Evolutionary conservation across 2,888 invertebrate genomes (phyloP).

Genomic region (Diplolepis rosae): DNA sequence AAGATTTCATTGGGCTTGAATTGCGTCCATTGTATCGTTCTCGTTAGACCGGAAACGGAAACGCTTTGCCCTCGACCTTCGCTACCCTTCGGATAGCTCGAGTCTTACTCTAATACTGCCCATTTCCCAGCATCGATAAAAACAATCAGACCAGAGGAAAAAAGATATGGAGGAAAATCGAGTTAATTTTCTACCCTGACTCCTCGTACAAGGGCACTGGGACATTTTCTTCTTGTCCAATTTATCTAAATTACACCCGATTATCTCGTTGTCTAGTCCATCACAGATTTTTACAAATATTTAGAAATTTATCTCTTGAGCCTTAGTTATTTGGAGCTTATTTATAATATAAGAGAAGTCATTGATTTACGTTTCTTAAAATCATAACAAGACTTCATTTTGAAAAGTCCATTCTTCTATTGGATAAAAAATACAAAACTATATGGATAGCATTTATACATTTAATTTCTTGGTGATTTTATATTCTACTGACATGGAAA

Average conservation of each 20-base stretch:
- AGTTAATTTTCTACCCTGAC: conserved; percentile 61
- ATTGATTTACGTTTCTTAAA: no score
- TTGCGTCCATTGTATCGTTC: conserved; percentile 23
- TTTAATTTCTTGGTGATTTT: no score
- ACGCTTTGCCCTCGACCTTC: conserved; percentile 28
- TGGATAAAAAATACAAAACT: no score
- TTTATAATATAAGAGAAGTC: no score
- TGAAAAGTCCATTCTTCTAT: no score
- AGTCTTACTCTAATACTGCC: neutral
- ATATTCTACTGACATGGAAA: no score
- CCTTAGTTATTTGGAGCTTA: no score
- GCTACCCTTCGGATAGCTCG: conserved; percentile 1
- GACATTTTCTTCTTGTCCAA: conserved; percentile 46
- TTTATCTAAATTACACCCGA: neutral
- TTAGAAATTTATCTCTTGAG: no score
- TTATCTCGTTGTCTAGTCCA: no score
- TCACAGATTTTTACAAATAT: no score
- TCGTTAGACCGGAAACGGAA: conserved; percentile 26
- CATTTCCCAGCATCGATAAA: conserved; percentile 6
- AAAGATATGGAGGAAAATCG: conserved; percentile 53
- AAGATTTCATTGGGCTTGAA: conserved; percentile 26
- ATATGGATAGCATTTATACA: no score
- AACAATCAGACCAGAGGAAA: conserved; percentile 23
- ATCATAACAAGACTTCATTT: no score
- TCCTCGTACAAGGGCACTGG: conserved; percentile 59